Evolutionary conservation across 2,113 vertebrate genomes (phyloP).

Genomic region (Corythornis cristatus): DNA sequence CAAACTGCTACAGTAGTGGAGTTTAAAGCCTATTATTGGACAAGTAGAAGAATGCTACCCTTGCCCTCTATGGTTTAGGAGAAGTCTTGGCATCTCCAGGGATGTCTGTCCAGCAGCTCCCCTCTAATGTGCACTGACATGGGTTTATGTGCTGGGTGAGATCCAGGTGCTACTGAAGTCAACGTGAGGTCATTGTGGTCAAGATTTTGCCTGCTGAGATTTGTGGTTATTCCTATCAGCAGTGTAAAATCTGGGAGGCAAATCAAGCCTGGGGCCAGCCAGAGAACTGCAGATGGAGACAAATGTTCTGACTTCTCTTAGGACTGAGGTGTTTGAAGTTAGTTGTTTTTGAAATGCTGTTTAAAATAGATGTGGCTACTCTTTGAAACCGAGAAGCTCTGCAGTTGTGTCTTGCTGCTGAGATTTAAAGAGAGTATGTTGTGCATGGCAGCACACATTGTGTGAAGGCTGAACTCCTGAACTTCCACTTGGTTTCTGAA

Average conservation of each 20-base stretch:
- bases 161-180: conserved; percentile 44
- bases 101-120: neutral
- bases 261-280: neutral
- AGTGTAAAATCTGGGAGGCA: conserved; percentile 5
- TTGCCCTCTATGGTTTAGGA: neutral
- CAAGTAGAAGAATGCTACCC: neutral
- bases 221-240: neutral
- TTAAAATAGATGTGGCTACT: neutral
- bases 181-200: neutral
- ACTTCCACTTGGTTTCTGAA: conserved; percentile 35
- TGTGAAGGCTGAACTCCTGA: conserved; percentile 35
- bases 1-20: neutral
- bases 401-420: neutral
- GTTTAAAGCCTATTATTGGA: neutral
- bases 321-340: neutral
- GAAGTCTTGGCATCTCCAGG: neutral
- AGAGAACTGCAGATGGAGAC: conserved; percentile 3
- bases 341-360: conserved; percentile 3
- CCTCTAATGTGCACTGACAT: neutral
- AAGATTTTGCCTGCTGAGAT: conserved; percentile 32
- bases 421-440: neutral
- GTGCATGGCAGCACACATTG: neutral
- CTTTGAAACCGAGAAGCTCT: conserved; percentile 7
- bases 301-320: neutral
- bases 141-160: neutral